Conservation (phyloP, 2,113 vertebrate genomes). For the Pomatorhinus ruficollis region DNA sequence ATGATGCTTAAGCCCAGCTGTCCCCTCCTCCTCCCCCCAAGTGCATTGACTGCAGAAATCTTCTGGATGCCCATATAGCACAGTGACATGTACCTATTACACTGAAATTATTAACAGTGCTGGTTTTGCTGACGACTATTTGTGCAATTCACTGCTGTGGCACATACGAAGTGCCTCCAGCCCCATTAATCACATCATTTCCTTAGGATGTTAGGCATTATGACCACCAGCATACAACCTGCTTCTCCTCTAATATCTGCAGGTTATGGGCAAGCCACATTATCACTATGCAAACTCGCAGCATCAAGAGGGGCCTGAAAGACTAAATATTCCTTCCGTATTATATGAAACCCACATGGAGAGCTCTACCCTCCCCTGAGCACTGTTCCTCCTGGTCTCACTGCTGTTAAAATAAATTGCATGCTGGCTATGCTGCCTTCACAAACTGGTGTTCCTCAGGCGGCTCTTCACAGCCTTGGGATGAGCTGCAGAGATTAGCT, state of each 20-base stretch:
- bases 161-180: background rate
- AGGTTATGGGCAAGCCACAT: background rate
- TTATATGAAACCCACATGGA: background rate
- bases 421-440: background rate
- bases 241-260: background rate
- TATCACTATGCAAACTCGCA: fast-evolving
- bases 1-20: background rate
- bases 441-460: background rate
- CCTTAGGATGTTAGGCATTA: background rate
- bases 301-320: background rate
- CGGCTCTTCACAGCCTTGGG: background rate
- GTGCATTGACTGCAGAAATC: background rate
- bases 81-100: background rate
- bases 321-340: background rate
- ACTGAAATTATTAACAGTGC: background rate
- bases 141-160: background rate
- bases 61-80: background rate
- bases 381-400: background rate
- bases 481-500: slow-evolving; percentile 21
- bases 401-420: slow-evolving; percentile 4
- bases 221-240: background rate
- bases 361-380: background rate
- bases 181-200: background rate
- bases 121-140: background rate
- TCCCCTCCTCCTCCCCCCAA: background rate